Conservation (phyloP, 2,888 invertebrate genomes). For the Brachyptera risi region DNA sequence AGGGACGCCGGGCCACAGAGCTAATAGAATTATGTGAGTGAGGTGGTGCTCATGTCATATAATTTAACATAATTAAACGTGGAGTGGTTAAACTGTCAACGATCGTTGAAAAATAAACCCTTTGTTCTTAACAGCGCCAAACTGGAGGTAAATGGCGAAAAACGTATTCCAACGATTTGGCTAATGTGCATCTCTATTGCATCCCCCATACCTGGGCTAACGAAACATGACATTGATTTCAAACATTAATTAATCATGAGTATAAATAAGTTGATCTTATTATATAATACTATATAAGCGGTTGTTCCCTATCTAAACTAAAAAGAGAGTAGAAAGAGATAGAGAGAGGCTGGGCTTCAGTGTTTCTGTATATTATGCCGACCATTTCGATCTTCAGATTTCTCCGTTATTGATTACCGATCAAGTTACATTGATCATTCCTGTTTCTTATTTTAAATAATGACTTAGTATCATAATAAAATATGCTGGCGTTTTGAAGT, state of each 20-base stretch:
- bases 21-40: constrained; percentile 16
- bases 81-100: constrained; percentile 16
- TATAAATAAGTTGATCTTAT: not conserved
- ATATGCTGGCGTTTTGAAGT: constrained; percentile 19
- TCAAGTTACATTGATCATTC: constrained; percentile 25
- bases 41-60: constrained; percentile 14
- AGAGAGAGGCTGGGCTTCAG: too few species aligned
- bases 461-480: constrained; percentile 18
- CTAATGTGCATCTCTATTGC: not conserved
- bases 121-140: constrained; percentile 1
- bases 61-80: constrained; percentile 12
- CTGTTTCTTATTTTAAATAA: constrained; percentile 21
- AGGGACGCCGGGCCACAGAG: not conserved
- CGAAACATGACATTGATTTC: not conserved
- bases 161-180: not conserved
- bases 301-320: too few species aligned
- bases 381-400: not conserved
- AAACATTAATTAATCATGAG: not conserved
- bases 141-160: too few species aligned
- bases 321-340: too few species aligned
- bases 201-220: not conserved
- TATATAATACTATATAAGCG: too few species aligned
- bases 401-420: constrained; percentile 22
- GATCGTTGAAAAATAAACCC: not conserved
- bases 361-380: not conserved